These are phyloP conservation scores for Drosophila aff. DNA, from an alignment of 1,140 invertebrate species.

Conservation along the genomic window DNA sequence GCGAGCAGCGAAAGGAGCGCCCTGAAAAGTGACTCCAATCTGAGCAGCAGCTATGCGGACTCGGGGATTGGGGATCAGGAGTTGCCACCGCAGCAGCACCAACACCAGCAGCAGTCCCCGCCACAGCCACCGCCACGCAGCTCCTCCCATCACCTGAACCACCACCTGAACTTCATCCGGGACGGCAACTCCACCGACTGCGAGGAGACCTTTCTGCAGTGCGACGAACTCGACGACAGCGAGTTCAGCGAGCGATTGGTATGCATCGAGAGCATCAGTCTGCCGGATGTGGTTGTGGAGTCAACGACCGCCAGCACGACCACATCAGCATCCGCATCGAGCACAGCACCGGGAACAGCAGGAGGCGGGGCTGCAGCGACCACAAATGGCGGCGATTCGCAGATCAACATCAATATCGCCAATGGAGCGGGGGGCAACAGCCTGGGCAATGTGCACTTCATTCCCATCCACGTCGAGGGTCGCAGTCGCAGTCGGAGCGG, in stretches of 20 bases:
- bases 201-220: conserved; percentile 79
- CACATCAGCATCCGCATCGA: conserved; percentile 31
- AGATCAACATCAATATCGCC: conserved; percentile 77
- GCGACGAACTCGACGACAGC: conserved; percentile 77
- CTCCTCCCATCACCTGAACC: conserved; percentile 42
- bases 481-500: conserved; percentile 60
- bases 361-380: conserved; percentile 5
- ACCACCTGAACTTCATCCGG: conserved; percentile 57
- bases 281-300: conserved; percentile 84
- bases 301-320: conserved; percentile 70
- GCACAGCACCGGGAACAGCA: conserved; percentile 3
- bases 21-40: conserved; percentile 79
- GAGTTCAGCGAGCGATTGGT: conserved; percentile 75
- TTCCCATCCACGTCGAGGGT: conserved; percentile 82
- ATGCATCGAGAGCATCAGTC: conserved; percentile 84
- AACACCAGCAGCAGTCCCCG: conserved; percentile 23
- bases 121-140: conserved; percentile 50
- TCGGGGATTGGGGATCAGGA: conserved; percentile 72
- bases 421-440: conserved; percentile 71
- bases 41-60: conserved; percentile 79
- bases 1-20: conserved; percentile 68
- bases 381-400: conserved; percentile 48
- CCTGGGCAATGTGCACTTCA: conserved; percentile 82
- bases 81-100: conserved; percentile 14
- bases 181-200: conserved; percentile 79